Conservation (phyloP, 2,888 invertebrate species). For the Unio delphinus region DNA sequence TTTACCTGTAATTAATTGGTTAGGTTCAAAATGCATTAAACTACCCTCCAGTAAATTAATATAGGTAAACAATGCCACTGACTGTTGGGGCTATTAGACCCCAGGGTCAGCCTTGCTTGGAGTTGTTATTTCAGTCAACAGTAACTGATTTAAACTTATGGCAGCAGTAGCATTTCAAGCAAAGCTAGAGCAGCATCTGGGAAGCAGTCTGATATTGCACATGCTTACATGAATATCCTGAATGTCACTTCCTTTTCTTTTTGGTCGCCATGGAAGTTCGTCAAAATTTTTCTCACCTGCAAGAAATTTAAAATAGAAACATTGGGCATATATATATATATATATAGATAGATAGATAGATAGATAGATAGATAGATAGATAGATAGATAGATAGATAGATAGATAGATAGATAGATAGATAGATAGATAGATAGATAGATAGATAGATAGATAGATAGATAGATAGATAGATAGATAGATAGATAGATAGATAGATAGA, state of each 20-base stretch:
- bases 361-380: not conserved
- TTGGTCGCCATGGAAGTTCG: conserved; percentile 60
- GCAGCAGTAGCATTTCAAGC: not conserved
- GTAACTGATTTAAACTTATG: not conserved
- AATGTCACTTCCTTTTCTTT: conserved; percentile 58
- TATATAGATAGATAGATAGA: not conserved
- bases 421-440: too few relatives aligned
- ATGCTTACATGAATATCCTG: conserved; percentile 64
- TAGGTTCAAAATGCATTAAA: too few relatives aligned
- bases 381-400: not conserved
- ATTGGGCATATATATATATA: not conserved
- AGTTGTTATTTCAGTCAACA: not conserved
- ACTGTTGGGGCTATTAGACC: too few relatives aligned
- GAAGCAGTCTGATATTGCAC: not conserved
- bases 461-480: too few relatives aligned
- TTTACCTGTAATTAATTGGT: too few relatives aligned
- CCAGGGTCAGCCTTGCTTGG: too few relatives aligned
- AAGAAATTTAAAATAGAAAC: conserved; percentile 9
- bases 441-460: too few relatives aligned
- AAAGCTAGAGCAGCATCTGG: too few relatives aligned
- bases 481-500: too few relatives aligned
- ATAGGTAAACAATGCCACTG: too few relatives aligned
- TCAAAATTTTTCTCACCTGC: conserved; percentile 44
- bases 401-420: too few relatives aligned
- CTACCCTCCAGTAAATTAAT: too few relatives aligned